Conservation (phyloP, 2,797 vertebrate species). For the Huso huso region DNA sequence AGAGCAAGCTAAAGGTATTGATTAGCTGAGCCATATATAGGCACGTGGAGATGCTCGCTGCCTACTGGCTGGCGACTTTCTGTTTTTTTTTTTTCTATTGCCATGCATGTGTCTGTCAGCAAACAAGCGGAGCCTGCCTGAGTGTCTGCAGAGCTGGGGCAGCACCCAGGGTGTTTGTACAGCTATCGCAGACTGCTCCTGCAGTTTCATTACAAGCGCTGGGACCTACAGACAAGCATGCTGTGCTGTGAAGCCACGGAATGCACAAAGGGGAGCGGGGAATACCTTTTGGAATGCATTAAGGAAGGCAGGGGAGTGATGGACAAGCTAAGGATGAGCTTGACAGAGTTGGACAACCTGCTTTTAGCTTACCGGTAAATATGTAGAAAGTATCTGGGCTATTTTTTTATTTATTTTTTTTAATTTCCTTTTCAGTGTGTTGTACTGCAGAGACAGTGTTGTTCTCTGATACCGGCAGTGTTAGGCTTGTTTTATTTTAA, state of each 20-base stretch:
- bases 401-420: neutral
- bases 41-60: constrained; percentile 21
- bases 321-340: constrained; percentile 11
- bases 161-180: neutral
- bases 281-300: neutral
- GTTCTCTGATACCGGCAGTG: neutral
- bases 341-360: neutral
- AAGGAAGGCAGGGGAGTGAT: neutral
- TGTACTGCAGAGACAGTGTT: neutral
- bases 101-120: constrained; percentile 21
- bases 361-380: neutral
- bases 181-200: neutral
- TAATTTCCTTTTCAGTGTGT: neutral
- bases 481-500: neutral
- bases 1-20: constrained; percentile 18
- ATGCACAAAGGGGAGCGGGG: neutral
- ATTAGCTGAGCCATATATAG: constrained; percentile 28
- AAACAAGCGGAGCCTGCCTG: neutral
- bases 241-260: neutral
- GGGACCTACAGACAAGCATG: neutral
- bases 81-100: neutral
- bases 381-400: neutral
- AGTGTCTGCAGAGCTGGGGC: constrained; percentile 12
- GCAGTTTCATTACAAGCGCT: no score
- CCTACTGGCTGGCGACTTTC: constrained; percentile 33